phyloP scores from a whole-genome alignment of 2,113 vertebrate species.

The Cyprinodon tularosa region DNA sequence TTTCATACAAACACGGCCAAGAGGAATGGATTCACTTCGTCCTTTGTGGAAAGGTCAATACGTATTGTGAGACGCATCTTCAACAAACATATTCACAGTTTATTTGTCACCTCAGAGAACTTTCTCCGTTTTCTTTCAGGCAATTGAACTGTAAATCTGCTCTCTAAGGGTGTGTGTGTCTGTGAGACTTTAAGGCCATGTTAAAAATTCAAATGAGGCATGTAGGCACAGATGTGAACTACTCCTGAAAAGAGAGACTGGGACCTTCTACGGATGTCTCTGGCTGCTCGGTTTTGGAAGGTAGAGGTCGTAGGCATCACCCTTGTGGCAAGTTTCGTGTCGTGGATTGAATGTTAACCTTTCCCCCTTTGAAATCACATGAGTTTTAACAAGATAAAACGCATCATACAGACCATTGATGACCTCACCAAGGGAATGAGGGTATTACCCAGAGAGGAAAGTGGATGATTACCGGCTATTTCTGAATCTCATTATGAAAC shows the following conservation, averaged over 20 bases:
- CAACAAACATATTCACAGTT: slow-evolving; percentile 19
- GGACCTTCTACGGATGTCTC: slow-evolving; percentile 8
- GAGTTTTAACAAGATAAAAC: slow-evolving; percentile 58
- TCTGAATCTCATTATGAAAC: slow-evolving; percentile 69
- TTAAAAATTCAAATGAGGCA: slow-evolving; percentile 55
- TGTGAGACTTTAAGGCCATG: slow-evolving; percentile 13
- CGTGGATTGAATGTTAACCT: slow-evolving; percentile 35
- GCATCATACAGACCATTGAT: slow-evolving; percentile 46
- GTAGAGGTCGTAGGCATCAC: slow-evolving; percentile 26
- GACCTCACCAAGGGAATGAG: slow-evolving; percentile 59
- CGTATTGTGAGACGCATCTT: slow-evolving; percentile 16
- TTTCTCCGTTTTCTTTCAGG: slow-evolving; percentile 35
- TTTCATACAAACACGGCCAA: slow-evolving; percentile 44
- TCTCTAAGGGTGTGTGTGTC: slow-evolving; percentile 13
- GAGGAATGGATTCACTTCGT: slow-evolving; percentile 49
- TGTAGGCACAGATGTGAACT: slow-evolving; percentile 22
- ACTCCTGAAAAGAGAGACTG: slow-evolving; percentile 11
- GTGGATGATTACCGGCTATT: slow-evolving; percentile 62
- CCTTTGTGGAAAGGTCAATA: slow-evolving; percentile 56
- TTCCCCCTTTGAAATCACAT: slow-evolving; percentile 50
- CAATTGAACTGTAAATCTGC: slow-evolving; percentile 16
- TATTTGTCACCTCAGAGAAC: slow-evolving; percentile 20
- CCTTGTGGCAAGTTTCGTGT: slow-evolving; percentile 45
- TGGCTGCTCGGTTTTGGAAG: slow-evolving; percentile 13
- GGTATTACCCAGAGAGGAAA: slow-evolving; percentile 54